Evolutionary conservation across 1,140 invertebrate species (phyloP), one percentile per base, ranked within the genome.

Genomic region (Ceratitis capitata): DNA sequence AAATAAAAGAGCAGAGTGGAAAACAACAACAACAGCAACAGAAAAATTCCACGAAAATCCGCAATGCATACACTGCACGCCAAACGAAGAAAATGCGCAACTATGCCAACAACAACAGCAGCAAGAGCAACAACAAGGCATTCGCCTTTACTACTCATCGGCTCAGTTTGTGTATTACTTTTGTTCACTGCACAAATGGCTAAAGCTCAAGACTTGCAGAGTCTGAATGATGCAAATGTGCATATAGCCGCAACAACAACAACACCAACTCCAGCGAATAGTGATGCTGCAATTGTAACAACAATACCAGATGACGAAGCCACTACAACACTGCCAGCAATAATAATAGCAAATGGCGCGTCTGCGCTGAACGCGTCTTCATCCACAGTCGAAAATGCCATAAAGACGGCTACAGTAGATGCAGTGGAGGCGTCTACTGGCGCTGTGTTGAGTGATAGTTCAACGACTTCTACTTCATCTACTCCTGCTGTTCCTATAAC

Each of bases 111-210:
- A 64, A 29, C 39, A 85, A 78, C 84, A 61, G 82, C 23, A 78
- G 39, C 51, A 56, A 53, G 29, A 32, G 42, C 78, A 61, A 29
- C 61, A 64, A n/a, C 42, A 61, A 0, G 19, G 10, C 16, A 35
- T 35, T 51, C 61, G 47, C 49, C 23, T 19, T 32, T 86, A 82
- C 58, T 64, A n/a, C 83, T 86, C 53, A 23, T 82, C 58, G 39
- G 61, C 49, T 49, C 58, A 82, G 58, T 86, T 86, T 86, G 85
- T 84, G 85, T 32, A 78, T 82, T 78, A 84, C 64, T 86, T 82
- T 86, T 86, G 53, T 61, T 64, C 47, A 53, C 32, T 51, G 42
- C 56, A 82, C 83, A 82, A 86, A 82, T 51, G 64, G 85, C 83
- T 42, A 82, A 49, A 53, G 69, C 83, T 7, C 58, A 74, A 14